phyloP scores from a whole-genome alignment of 2,888 invertebrate species.

The Ectobius pallidus region DNA sequence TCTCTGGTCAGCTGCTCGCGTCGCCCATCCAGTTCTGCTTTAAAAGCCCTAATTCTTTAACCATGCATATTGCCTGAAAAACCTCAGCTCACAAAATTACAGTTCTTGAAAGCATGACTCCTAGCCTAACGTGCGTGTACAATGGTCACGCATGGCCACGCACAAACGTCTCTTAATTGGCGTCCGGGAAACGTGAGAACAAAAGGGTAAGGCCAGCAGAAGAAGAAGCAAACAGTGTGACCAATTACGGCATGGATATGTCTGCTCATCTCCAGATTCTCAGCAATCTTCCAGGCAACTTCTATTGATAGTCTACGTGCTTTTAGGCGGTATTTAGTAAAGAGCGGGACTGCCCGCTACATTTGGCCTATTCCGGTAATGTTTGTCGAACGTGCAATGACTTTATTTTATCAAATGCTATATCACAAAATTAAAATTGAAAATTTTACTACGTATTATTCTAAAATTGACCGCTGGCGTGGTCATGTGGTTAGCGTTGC shows the following conservation, averaged over 20 bases:
- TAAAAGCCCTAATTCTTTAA: constrained; percentile 23
- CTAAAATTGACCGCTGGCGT: too few species aligned
- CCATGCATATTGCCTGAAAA: constrained; percentile 12
- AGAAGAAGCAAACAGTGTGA: constrained; percentile 36
- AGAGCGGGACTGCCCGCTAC: too few species aligned
- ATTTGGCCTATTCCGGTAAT: too few species aligned
- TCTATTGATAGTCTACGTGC: too few species aligned
- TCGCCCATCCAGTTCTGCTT: constrained; percentile 7
- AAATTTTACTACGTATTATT: too few species aligned
- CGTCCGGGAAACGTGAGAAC: constrained; percentile 36
- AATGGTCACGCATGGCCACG: constrained; percentile 36
- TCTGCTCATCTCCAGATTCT: too few species aligned
- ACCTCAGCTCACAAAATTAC: constrained; percentile 18
- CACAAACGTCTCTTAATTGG: constrained; percentile 37
- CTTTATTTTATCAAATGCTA: too few species aligned
- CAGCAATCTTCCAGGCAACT: too few species aligned
- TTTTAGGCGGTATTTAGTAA: too few species aligned
- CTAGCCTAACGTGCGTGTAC: constrained; percentile 27
- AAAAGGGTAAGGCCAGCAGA: constrained; percentile 20
- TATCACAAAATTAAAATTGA: too few species aligned
- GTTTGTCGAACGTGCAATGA: too few species aligned
- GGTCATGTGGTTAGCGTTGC: too few species aligned
- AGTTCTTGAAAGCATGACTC: not conserved
- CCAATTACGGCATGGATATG: constrained; percentile 35
- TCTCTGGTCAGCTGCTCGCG: constrained; percentile 21